Conservation (phyloP, 1,140 invertebrate genomes). For the Varroa destructor region DNA sequence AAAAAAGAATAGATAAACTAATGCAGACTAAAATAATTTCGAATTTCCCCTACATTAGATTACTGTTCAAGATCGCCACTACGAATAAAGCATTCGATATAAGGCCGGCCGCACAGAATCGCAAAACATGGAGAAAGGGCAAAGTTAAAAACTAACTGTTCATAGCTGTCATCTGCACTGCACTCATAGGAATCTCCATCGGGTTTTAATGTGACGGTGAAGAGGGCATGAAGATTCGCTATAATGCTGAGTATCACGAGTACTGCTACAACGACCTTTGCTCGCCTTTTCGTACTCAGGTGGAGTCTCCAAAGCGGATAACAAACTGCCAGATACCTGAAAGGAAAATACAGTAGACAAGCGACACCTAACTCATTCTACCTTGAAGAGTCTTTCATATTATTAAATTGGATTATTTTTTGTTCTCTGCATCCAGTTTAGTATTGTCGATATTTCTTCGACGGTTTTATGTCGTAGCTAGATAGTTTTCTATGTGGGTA, state of each 20-base stretch:
- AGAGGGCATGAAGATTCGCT: conserved; percentile 37
- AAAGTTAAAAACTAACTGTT: conserved; percentile 42
- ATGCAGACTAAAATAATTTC: too few species aligned
- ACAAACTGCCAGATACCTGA: conserved; percentile 35
- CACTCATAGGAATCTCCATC: background rate
- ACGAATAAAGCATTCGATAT: too few species aligned
- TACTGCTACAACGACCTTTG: conserved; percentile 34
- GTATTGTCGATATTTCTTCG: too few species aligned
- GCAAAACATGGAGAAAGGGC: conserved; percentile 32
- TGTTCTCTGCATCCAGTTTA: too few species aligned
- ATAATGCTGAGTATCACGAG: conserved; percentile 33
- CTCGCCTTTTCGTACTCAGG: conserved; percentile 36
- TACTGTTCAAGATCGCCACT: too few species aligned
- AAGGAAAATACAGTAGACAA: background rate
- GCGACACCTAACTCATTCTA: background rate
- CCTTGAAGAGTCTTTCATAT: too few species aligned
- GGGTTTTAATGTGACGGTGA: conserved; percentile 30
- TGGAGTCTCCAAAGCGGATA: conserved; percentile 38
- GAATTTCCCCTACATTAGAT: too few species aligned
- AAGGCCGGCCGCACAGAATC: too few species aligned
- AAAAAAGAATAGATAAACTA: too few species aligned
- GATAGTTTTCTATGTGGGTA: too few species aligned
- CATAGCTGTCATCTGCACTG: conserved; percentile 33
- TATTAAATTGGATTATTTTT: too few species aligned
- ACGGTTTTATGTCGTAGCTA: too few species aligned